These are phyloP conservation scores for Anhinga rufa DNA, from an alignment of 2,113 vertebrate species.

Conservation along the genomic window DNA sequence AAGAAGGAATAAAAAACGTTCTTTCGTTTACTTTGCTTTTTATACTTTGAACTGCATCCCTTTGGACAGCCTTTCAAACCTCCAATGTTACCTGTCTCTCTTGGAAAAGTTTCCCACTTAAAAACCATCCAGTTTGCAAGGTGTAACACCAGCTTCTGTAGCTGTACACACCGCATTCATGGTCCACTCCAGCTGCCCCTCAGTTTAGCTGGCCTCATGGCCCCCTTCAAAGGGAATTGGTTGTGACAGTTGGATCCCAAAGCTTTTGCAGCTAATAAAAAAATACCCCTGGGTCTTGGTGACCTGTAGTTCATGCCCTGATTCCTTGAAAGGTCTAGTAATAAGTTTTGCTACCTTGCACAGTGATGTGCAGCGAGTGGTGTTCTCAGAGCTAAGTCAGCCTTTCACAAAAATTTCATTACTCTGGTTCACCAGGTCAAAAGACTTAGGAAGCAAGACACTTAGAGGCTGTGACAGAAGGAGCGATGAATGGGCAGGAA, in stretches of 20 bases:
- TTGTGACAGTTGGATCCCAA: not conserved
- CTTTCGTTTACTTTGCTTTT: not conserved
- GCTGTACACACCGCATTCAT: not conserved
- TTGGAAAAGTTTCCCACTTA: not conserved
- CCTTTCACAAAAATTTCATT: slow-evolving; percentile 7
- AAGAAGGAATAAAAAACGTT: not conserved
- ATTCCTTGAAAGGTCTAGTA: not conserved
- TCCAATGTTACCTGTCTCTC: not conserved
- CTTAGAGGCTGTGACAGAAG: not conserved
- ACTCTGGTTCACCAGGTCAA: not conserved
- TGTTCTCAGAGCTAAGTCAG: not conserved
- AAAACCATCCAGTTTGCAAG: not conserved
- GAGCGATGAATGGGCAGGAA: not conserved
- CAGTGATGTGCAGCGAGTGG: not conserved
- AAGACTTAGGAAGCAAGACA: not conserved
- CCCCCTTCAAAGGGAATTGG: not conserved
- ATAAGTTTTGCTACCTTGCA: not conserved
- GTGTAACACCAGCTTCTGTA: not conserved
- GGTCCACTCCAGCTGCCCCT: rapidly evolving
- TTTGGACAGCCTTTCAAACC: not conserved
- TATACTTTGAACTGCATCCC: not conserved
- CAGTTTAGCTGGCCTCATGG: not conserved
- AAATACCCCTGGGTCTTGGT: not conserved
- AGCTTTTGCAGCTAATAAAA: not conserved
- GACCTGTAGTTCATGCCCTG: not conserved